Conservation (phyloP, 2,888 invertebrate genomes). For the Melieria omissa region DNA sequence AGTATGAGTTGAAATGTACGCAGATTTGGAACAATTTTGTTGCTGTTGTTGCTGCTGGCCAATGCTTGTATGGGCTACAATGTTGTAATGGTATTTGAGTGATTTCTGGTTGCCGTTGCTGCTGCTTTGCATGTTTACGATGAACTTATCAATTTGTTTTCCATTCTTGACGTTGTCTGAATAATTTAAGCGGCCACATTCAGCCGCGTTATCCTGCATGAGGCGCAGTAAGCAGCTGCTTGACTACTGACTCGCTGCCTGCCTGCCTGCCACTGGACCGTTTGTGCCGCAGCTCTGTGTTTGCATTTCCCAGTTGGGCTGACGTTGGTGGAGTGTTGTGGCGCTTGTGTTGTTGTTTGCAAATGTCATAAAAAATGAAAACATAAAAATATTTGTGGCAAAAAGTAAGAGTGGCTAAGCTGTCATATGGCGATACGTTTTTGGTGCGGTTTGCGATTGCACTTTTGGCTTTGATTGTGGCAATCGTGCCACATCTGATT, state of each 20-base stretch:
- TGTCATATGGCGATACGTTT: conserved; percentile 41
- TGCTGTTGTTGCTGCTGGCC: not conserved
- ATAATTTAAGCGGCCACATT: conserved; percentile 53
- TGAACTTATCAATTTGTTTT: conserved; percentile 64
- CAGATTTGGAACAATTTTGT: conserved; percentile 7
- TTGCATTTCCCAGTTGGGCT: conserved; percentile 36
- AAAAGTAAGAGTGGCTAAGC: no score
- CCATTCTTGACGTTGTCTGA: conserved; percentile 59
- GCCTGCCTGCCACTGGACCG: not conserved
- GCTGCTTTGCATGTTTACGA: conserved; percentile 62
- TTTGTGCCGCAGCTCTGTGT: conserved; percentile 48
- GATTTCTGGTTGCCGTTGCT: not conserved
- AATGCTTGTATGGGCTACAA: no score
- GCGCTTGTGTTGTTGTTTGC: conserved; percentile 50
- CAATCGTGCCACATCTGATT: conserved; percentile 44
- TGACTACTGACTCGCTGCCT: conserved; percentile 7
- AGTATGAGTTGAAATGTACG: conserved; percentile 5
- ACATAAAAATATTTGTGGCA: no score
- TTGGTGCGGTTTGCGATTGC: not conserved
- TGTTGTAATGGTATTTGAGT: no score
- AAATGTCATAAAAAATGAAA: conserved; percentile 59
- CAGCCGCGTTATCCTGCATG: conserved; percentile 16
- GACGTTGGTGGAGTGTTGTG: no score
- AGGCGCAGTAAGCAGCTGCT: conserved; percentile 28
- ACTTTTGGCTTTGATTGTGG: conserved; percentile 14